Evolutionary conservation across 23 tunicate genomes (phyloP), one percentile per base, ranked within the genome.

Genomic region (Trididemnum clinides): DNA sequence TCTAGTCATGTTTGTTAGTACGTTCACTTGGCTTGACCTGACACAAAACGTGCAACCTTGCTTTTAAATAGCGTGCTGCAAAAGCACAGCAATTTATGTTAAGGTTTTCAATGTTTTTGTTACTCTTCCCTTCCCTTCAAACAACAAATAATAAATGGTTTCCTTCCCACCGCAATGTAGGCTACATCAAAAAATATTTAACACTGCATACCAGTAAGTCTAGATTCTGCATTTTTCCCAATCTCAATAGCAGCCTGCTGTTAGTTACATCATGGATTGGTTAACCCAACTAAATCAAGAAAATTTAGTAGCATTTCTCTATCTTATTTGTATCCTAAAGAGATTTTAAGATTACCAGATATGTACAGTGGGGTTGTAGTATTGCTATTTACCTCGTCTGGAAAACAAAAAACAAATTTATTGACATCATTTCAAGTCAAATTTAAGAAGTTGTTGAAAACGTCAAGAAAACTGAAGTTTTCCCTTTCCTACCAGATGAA

Each of bases 51-150:
- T n/a, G n/a, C n/a, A n/a, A n/a, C n/a, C n/a, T n/a, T n/a, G n/a
- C n/a, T n/a, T n/a, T n/a, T n/a, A n/a, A n/a, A n/a, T n/a, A n/a
- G n/a, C n/a, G n/a, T 77, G 51, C 64, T 77, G 30, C 64, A 33
- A 33, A 49, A 50, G 82, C 82, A 77, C 44, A 77, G 49, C 64
- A 44, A 39, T 72, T 50, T 51, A 4, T 72, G 20, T 72, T 33
- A 51, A 1, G 79, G 51, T 31, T 51, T n/a, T n/a, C n/a, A n/a
- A n/a, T n/a, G n/a, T n/a, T n/a, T n/a, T n/a, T n/a, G n/a, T n/a
- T n/a, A n/a, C n/a, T n/a, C n/a, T n/a, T n/a, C n/a, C n/a, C n/a
- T n/a, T n/a, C n/a, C n/a, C n/a, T n/a, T n/a, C n/a, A n/a, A n/a
- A n/a, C n/a, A n/a, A n/a, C n/a, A n/a, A n/a, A n/a, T n/a, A n/a